Percentiles rank a stretch among this genome's conserved stretches.
Evolutionary conservation across 2,113 vertebrate species (phyloP).

Genomic region (Ochotona curzoniae): DNA sequence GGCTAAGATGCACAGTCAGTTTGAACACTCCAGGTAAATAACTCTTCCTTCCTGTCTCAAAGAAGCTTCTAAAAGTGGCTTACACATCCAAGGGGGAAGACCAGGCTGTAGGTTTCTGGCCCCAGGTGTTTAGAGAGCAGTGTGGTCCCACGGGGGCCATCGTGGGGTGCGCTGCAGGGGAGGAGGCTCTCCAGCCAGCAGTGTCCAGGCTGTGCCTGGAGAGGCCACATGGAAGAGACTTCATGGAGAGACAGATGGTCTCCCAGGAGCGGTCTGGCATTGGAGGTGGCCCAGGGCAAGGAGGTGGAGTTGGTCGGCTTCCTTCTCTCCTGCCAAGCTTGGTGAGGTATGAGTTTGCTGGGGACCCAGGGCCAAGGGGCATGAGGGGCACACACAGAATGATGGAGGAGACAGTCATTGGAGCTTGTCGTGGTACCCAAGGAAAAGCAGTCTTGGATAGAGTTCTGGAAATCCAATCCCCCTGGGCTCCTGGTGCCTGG

Average conservation of each 20-base stretch:
- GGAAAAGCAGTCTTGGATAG: neutral
- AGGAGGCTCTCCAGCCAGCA: neutral
- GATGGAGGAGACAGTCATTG: neutral
- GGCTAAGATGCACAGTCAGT: neutral
- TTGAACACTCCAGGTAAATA: neutral
- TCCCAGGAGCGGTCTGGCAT: neutral
- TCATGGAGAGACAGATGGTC: neutral
- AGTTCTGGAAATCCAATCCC: neutral
- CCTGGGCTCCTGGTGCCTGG: neutral
- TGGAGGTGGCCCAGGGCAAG: neutral
- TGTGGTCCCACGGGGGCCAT: neutral
- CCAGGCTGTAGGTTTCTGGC: neutral
- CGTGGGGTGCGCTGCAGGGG: neutral
- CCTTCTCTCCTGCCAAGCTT: neutral
- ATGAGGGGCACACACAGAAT: neutral
- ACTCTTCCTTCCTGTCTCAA: neutral
- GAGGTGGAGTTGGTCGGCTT: neutral
- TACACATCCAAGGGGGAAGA: neutral
- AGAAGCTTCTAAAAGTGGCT: slow-evolving; percentile 9
- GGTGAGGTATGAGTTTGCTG: neutral
- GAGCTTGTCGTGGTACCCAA: neutral
- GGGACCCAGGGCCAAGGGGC: neutral
- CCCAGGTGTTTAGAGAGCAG: neutral
- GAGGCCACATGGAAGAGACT: no score
- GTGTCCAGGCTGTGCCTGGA: neutral